These are phyloP conservation scores for Trichechus manatus DNA, from an alignment of 2,113 vertebrate species.

Conservation along the genomic window DNA sequence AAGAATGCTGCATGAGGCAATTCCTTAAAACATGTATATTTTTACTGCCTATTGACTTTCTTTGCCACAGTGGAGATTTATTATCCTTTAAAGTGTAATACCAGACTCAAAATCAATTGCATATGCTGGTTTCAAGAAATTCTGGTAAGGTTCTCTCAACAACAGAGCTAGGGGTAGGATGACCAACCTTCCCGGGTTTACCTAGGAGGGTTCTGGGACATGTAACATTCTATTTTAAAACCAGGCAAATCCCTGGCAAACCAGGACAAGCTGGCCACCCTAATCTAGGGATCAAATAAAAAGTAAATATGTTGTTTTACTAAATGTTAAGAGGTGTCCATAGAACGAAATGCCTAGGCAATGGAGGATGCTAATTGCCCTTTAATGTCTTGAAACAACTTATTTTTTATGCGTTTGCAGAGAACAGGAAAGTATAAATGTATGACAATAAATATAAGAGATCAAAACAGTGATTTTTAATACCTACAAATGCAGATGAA, in stretches of 20 bases:
- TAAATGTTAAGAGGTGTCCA: conserved; percentile 16
- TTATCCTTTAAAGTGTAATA: conserved; percentile 54
- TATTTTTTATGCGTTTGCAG: conserved; percentile 39
- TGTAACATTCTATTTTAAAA: conserved; percentile 26
- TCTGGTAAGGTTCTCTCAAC: neutral
- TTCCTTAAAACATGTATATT: conserved; percentile 69
- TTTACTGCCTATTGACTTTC: conserved; percentile 67
- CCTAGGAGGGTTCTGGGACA: neutral
- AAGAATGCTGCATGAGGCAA: conserved; percentile 57
- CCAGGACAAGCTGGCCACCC: neutral
- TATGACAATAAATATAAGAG: conserved; percentile 30
- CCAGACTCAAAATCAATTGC: neutral
- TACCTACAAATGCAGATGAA: conserved; percentile 57
- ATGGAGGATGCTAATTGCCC: conserved; percentile 38
- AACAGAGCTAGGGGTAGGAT: neutral
- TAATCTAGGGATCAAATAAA: conserved; percentile 41
- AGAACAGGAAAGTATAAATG: neutral
- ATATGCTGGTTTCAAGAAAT: conserved; percentile 62
- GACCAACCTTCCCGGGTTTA: neutral
- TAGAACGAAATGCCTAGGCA: neutral
- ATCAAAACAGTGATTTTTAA: conserved; percentile 52
- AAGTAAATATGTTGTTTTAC: conserved; percentile 19
- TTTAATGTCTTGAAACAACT: conserved; percentile 47
- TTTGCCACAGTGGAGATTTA: conserved; percentile 67
- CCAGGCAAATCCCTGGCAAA: conserved; percentile 41